Evolutionary conservation across 2,113 vertebrate species (phyloP).

Genomic region (Osmerus mordax): DNA sequence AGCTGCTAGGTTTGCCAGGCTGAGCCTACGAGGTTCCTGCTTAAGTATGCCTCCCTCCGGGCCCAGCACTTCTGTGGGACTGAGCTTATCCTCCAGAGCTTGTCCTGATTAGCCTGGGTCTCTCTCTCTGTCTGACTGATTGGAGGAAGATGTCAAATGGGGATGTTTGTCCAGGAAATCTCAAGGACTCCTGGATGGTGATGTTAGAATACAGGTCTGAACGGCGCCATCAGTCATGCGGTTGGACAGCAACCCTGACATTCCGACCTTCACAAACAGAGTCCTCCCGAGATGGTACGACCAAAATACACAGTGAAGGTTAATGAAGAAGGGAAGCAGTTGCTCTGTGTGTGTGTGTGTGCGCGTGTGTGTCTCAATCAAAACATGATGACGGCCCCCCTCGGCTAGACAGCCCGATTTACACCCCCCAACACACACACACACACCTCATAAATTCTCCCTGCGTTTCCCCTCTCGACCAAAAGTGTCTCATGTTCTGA

Average conservation of each 20-base stretch:
- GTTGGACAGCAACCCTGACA: not conserved
- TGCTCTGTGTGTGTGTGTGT: not conserved
- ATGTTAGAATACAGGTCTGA: not conserved
- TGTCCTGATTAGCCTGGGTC: not conserved
- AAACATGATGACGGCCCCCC: not conserved
- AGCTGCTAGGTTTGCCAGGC: no score
- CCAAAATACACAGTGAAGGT: not conserved
- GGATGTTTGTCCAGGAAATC: not conserved
- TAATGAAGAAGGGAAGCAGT: not conserved
- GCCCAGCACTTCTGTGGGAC: no score
- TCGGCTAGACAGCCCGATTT: not conserved
- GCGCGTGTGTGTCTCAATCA: not conserved
- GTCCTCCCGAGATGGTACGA: not conserved
- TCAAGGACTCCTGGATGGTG: not conserved
- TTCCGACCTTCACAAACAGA: not conserved
- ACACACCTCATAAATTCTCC: slow-evolving; percentile 12
- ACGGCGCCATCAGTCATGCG: no score
- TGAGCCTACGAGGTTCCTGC: no score
- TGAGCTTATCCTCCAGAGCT: not conserved
- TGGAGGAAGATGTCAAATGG: not conserved
- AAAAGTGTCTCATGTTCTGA: slow-evolving; percentile 3
- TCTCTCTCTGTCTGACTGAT: not conserved
- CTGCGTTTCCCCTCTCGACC: not conserved
- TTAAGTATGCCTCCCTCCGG: no score
- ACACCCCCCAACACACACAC: not conserved